Conservation (phyloP, 2,888 invertebrate genomes). For the Metallyticus violacea region DNA sequence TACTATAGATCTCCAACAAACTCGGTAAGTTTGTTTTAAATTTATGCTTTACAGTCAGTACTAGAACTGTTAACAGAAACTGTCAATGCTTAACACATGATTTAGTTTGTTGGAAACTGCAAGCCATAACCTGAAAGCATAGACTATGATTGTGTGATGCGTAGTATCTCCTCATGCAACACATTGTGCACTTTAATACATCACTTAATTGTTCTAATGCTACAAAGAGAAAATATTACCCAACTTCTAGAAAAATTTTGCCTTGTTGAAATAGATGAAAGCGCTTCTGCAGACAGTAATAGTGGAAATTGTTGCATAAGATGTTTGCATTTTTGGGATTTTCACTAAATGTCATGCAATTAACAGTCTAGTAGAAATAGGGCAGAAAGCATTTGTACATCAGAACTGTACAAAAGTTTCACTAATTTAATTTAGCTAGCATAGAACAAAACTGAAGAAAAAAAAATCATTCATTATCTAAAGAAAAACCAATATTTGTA, state of each 20-base stretch:
- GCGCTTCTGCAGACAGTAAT: too few species aligned
- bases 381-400: not conserved
- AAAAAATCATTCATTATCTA: too few species aligned
- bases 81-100: not conserved
- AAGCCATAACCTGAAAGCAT: not conserved
- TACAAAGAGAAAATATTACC: not conserved
- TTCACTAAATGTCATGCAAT: not conserved
- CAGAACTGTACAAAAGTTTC: not conserved
- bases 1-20: slow-evolving; percentile 49
- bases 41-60: not conserved
- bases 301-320: not conserved
- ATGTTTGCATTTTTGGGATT: not conserved
- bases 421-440: too few species aligned
- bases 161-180: not conserved
- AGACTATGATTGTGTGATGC: not conserved
- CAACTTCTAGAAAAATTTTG: too few species aligned
- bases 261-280: too few species aligned
- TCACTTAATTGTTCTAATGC: not conserved
- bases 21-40: slow-evolving; percentile 42
- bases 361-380: not conserved
- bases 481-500: too few species aligned
- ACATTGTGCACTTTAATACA: not conserved
- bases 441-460: too few species aligned
- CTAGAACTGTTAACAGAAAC: not conserved
- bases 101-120: not conserved